Conservation (phyloP, 2,797 vertebrate species). For the Echiichthys vipera region DNA sequence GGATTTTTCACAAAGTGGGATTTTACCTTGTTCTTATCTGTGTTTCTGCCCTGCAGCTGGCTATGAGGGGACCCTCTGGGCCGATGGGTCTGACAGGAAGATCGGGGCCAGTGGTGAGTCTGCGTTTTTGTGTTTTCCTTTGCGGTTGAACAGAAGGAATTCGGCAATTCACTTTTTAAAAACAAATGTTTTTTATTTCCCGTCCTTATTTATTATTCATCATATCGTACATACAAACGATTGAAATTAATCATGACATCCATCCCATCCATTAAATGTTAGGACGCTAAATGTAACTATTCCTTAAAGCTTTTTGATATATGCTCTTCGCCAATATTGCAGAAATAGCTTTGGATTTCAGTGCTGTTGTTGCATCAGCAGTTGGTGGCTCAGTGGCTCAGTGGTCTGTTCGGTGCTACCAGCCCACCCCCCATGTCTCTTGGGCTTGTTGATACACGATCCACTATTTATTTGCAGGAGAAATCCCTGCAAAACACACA, state of each 20-base stretch:
- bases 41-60: conserved; percentile 86
- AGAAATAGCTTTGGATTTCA: not conserved
- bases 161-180: not conserved
- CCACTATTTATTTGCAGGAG: conserved; percentile 63
- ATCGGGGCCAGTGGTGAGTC: conserved; percentile 97
- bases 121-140: not conserved
- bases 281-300: not conserved
- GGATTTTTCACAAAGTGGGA: conserved; percentile 1
- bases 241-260: not conserved
- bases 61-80: conserved; percentile 95
- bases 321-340: not conserved
- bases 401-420: conserved; percentile 31
- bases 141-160: not conserved
- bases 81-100: conserved; percentile 99
- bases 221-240: not conserved
- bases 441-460: conserved; percentile 79
- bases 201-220: not conserved
- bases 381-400: conserved; percentile 30
- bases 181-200: not conserved
- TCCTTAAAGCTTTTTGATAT: not conserved
- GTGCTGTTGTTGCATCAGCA: not conserved
- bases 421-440: conserved; percentile 22
- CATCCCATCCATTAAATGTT: not conserved
- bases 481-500: conserved; percentile 37
- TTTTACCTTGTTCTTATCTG: conserved; percentile 34